Conservation (phyloP, 64 coral and sea anemone species). For the Actinia tenebrosa region DNA sequence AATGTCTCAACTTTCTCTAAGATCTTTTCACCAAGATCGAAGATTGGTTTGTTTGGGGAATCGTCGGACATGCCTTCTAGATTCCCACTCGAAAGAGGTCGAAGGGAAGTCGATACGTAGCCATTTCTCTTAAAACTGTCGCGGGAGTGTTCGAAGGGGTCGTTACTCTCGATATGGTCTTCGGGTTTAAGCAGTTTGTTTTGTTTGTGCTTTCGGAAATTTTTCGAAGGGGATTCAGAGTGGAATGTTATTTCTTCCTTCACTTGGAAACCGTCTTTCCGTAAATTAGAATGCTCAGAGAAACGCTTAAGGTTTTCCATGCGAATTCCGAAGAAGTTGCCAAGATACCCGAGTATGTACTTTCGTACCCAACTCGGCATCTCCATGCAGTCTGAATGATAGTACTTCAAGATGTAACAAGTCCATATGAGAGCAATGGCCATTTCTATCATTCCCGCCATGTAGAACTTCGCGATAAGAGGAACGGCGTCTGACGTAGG, state of each 20-base stretch:
- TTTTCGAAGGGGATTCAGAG: neutral
- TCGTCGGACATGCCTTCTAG: neutral
- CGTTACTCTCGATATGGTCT: neutral
- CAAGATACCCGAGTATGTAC: constrained; percentile 79
- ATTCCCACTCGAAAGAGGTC: neutral
- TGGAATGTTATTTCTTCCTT: constrained; percentile 12
- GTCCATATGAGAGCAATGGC: constrained; percentile 90
- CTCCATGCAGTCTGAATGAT: constrained; percentile 83
- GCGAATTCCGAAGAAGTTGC: constrained; percentile 75
- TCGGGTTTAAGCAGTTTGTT: neutral
- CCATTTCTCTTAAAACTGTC: neutral
- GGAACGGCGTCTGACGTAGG: constrained; percentile 87
- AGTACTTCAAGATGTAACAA: constrained; percentile 91
- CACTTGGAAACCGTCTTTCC: neutral
- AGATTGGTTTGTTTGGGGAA: constrained; percentile 14
- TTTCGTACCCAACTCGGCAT: constrained; percentile 89
- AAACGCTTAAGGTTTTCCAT: constrained; percentile 84
- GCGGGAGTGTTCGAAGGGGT: neutral
- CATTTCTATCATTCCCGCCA: constrained; percentile 96
- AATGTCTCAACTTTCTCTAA: constrained; percentile 59
- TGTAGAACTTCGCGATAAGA: constrained; percentile 94
- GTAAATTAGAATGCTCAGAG: constrained; percentile 59
- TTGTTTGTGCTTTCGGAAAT: neutral
- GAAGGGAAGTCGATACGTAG: neutral
- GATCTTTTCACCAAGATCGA: constrained; percentile 68